phyloP scores from a whole-genome alignment of 2,797 vertebrate genomes.

The Etheostoma nigrum region DNA sequence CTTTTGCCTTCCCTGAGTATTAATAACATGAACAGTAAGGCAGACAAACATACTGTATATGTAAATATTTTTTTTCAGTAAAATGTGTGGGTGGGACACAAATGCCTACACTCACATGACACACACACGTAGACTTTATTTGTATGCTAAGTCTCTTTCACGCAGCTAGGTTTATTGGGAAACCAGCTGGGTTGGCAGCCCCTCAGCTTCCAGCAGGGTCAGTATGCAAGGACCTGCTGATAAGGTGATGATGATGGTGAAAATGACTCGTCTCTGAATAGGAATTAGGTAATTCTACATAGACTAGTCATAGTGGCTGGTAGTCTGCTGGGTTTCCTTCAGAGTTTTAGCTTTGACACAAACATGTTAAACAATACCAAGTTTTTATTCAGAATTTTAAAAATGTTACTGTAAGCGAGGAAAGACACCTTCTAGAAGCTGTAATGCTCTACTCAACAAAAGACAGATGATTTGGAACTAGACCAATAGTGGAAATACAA shows the following conservation, averaged over 20 bases:
- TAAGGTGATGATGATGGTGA: slow-evolving; percentile 18
- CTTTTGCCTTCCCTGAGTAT: background rate
- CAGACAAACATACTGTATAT: background rate
- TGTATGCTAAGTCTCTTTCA: slow-evolving; percentile 61
- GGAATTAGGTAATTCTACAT: slow-evolving; percentile 31
- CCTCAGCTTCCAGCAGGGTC: slow-evolving; percentile 18
- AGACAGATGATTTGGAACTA: background rate
- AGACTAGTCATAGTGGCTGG: background rate
- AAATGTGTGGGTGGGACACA: slow-evolving; percentile 27
- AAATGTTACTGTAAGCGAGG: background rate
- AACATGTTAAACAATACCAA: background rate
- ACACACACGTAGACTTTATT: slow-evolving; percentile 19
- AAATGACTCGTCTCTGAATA: slow-evolving; percentile 17
- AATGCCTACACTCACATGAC: background rate
- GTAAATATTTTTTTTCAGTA: background rate
- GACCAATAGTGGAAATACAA: background rate
- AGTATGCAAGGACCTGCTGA: slow-evolving; percentile 20
- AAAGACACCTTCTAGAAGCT: background rate
- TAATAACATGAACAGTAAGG: background rate
- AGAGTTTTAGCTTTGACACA: background rate
- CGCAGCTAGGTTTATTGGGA: slow-evolving; percentile 55
- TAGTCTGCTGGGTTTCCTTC: background rate
- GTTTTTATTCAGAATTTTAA: background rate
- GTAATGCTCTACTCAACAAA: background rate
- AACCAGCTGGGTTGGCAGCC: slow-evolving; percentile 36